These are phyloP conservation scores for Xenopus tropicalis DNA, from an alignment of 2,113 vertebrate species.

Conservation along the genomic window DNA sequence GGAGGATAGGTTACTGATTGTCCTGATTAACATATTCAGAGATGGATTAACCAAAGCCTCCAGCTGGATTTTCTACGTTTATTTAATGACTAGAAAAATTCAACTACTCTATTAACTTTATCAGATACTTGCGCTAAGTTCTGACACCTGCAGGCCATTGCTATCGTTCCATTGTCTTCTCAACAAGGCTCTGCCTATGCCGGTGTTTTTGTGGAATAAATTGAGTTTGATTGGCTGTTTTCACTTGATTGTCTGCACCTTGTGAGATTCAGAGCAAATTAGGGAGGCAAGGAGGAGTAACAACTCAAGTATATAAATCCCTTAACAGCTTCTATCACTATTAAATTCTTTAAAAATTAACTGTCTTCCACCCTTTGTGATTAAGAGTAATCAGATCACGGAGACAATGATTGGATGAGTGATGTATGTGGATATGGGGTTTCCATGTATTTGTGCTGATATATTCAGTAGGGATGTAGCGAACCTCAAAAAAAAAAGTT, in stretches of 20 bases:
- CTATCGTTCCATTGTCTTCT: slow-evolving; percentile 34
- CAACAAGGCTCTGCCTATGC: slow-evolving; percentile 25
- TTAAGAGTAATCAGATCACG: too few species aligned
- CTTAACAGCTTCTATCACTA: too few species aligned
- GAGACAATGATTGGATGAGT: too few species aligned
- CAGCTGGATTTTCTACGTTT: slow-evolving; percentile 39
- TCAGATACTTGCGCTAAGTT: slow-evolving; percentile 37
- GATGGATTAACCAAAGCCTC: slow-evolving; percentile 43
- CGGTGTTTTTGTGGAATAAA: slow-evolving; percentile 26
- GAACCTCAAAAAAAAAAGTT: too few species aligned
- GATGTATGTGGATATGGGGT: too few species aligned
- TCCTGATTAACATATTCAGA: slow-evolving; percentile 45
- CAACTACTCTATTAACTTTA: slow-evolving; percentile 44
- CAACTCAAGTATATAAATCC: too few species aligned
- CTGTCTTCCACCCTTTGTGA: too few species aligned
- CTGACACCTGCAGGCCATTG: slow-evolving; percentile 33
- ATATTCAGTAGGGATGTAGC: too few species aligned
- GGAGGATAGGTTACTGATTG: slow-evolving; percentile 42
- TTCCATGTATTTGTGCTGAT: too few species aligned
- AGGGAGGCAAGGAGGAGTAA: neutral
- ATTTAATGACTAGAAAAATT: slow-evolving; percentile 40
- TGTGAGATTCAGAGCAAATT: neutral
- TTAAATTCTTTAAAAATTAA: too few species aligned
- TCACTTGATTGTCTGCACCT: neutral
- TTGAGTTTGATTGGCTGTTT: slow-evolving; percentile 2